Conservation (phyloP, 2,888 invertebrate genomes). For the Mycalesis mineus region DNA sequence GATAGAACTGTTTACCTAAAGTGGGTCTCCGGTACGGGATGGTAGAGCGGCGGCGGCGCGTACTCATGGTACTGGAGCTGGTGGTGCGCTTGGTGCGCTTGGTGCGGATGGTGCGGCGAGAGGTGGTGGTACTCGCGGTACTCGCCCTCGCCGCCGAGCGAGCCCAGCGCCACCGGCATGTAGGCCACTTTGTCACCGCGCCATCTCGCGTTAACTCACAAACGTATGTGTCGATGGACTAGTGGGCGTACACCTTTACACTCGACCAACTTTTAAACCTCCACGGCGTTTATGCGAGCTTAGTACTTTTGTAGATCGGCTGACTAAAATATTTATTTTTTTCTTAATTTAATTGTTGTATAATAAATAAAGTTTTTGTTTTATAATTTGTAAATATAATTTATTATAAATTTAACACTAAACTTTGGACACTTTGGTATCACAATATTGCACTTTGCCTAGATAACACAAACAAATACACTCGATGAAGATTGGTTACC, state of each 20-base stretch:
- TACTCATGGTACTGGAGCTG: slow-evolving; percentile 74
- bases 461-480: background rate
- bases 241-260: background rate
- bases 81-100: slow-evolving; percentile 47
- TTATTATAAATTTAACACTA: slow-evolving; percentile 16
- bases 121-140: slow-evolving; percentile 71
- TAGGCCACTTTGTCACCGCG: slow-evolving; percentile 82
- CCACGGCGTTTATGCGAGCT: background rate
- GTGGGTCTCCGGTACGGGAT: slow-evolving; percentile 65
- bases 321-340: slow-evolving; percentile 5
- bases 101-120: slow-evolving; percentile 68
- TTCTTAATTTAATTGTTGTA: slow-evolving; percentile 1
- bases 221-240: background rate
- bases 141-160: slow-evolving; percentile 81
- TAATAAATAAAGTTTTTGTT: background rate
- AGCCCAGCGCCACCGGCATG: slow-evolving; percentile 81
- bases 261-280: background rate
- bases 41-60: slow-evolving; percentile 77
- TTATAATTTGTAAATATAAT: slow-evolving; percentile 25
- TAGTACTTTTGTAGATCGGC: slow-evolving; percentile 12
- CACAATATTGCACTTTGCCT: slow-evolving; percentile 31
- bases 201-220: slow-evolving; percentile 52
- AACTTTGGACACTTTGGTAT: slow-evolving; percentile 58
- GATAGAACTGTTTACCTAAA: slow-evolving; percentile 53
- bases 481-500: slow-evolving; percentile 1